Evolutionary conservation across 2,113 vertebrate species (phyloP).

Genomic region (Eretmochelys imbricata): DNA sequence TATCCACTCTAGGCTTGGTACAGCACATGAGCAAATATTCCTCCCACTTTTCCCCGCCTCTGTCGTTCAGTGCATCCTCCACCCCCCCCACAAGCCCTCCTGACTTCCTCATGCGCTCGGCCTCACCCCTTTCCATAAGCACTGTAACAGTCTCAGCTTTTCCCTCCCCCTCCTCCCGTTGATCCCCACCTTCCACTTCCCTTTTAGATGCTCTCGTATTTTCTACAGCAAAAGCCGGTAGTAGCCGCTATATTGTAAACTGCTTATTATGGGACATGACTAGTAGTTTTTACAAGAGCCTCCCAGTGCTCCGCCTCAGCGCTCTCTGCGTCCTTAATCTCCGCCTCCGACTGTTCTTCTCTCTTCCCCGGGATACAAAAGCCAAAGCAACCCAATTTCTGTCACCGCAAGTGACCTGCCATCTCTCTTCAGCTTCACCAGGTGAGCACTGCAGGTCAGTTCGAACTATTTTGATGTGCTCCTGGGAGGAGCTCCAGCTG

Average conservation of each 20-base stretch:
- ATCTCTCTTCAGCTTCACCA: background rate
- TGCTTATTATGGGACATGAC: background rate
- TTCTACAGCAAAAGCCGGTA: background rate
- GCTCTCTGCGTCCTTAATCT: background rate
- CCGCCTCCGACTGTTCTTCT: background rate
- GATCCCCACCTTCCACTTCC: background rate
- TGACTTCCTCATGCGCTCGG: background rate
- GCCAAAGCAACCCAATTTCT: background rate
- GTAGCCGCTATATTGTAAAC: background rate
- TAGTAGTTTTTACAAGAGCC: background rate
- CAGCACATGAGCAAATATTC: background rate
- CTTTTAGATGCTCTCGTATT: background rate
- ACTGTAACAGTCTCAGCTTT: background rate
- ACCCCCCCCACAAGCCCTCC: background rate
- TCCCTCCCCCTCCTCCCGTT: background rate
- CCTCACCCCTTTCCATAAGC: background rate
- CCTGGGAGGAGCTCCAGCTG: background rate
- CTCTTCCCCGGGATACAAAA: background rate
- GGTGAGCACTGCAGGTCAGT: background rate
- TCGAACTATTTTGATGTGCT: background rate
- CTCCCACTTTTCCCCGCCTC: background rate
- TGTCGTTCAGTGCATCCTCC: background rate
- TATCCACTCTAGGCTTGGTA: background rate
- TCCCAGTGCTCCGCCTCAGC: background rate
- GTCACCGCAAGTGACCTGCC: background rate